phyloP scores from a whole-genome alignment of 2,888 invertebrate genomes.

The Pandemis cinnamomeana region DNA sequence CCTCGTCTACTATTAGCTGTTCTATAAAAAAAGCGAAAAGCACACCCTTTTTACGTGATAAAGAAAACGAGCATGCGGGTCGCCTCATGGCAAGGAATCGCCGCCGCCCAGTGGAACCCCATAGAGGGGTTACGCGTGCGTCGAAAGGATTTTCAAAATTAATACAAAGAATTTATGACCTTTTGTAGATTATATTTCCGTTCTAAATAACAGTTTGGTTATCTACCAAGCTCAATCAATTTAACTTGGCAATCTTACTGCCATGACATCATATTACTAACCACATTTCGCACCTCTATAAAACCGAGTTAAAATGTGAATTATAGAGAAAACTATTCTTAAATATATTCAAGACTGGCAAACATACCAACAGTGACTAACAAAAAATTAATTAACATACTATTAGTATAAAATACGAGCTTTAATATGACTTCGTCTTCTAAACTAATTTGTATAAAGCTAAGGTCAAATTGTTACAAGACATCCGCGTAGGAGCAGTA shows the following conservation, averaged over 20 bases:
- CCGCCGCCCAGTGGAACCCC: too few species aligned
- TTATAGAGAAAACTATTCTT: slow-evolving; percentile 27
- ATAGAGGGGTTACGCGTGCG: too few species aligned
- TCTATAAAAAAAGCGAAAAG: too few species aligned
- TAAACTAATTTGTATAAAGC: slow-evolving; percentile 23
- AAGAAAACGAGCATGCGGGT: too few species aligned
- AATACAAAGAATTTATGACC: too few species aligned
- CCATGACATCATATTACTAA: slow-evolving; percentile 17
- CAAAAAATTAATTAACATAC: slow-evolving; percentile 31
- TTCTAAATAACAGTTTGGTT: too few species aligned
- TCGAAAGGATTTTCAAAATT: too few species aligned
- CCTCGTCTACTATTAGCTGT: too few species aligned
- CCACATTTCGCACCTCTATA: slow-evolving; percentile 21
- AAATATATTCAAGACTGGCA: slow-evolving; percentile 23
- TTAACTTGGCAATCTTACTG: background rate
- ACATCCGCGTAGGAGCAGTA: slow-evolving; percentile 17
- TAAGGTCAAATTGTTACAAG: slow-evolving; percentile 25
- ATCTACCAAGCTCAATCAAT: background rate
- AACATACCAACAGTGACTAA: slow-evolving; percentile 15
- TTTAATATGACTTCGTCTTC: slow-evolving; percentile 16
- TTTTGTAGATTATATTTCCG: too few species aligned
- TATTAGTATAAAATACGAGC: slow-evolving; percentile 25
- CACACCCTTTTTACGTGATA: too few species aligned
- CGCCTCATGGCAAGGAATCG: too few species aligned
- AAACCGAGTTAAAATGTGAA: background rate